phyloP scores from a whole-genome alignment of 2,888 invertebrate species.

The Amphipyra tragopoginis region DNA sequence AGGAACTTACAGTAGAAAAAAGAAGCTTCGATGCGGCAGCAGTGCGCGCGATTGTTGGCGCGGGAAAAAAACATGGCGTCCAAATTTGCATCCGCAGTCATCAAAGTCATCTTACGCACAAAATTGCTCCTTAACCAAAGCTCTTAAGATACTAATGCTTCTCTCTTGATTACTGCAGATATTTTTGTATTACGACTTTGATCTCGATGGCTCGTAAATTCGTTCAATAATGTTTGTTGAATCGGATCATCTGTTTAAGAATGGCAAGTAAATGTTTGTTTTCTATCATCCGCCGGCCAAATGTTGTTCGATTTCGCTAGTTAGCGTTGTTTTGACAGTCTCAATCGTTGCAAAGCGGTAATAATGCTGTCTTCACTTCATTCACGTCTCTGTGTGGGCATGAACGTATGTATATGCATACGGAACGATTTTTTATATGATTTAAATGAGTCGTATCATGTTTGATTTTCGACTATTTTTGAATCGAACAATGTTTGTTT shows the following conservation, averaged over 20 bases:
- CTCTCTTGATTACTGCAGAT: constrained; percentile 68
- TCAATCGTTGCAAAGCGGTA: constrained; percentile 78
- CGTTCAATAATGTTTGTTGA: constrained; percentile 83
- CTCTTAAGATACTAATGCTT: constrained; percentile 62
- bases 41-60: constrained; percentile 73
- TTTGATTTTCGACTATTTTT: constrained; percentile 56
- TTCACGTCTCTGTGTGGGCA: constrained; percentile 68
- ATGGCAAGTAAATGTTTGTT: constrained; percentile 87
- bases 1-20: constrained; percentile 69
- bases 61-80: constrained; percentile 75
- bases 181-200: constrained; percentile 80
- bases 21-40: constrained; percentile 75
- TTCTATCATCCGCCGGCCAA: constrained; percentile 86
- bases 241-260: constrained; percentile 82
- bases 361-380: constrained; percentile 84
- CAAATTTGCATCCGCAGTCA: constrained; percentile 67
- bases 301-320: constrained; percentile 85
- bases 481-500: constrained; percentile 55
- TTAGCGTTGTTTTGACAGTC: constrained; percentile 87
- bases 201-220: constrained; percentile 84
- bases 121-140: constrained; percentile 71
- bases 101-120: constrained; percentile 67
- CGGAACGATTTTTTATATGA: constrained; percentile 61
- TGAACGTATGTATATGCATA: constrained; percentile 61
- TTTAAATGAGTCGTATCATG: constrained; percentile 54